A percentile compares a stretch with the other conserved stretches of the same genome.
phyloP scores from a whole-genome alignment of 2,888 invertebrate species.

The Tiliacea aurago region DNA sequence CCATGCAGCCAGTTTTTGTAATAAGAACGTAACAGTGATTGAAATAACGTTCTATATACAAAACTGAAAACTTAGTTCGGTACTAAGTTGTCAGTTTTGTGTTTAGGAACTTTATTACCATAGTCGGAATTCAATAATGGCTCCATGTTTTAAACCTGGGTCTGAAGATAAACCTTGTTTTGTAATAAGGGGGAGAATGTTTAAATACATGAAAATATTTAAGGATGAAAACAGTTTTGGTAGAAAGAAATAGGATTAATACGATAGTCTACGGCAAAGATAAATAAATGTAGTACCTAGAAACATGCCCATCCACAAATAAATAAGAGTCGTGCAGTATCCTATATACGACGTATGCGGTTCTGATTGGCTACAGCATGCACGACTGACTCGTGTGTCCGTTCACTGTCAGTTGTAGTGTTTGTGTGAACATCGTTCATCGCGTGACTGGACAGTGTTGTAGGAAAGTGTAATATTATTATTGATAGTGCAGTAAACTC shows the following conservation, averaged over 20 bases:
- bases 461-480: background rate
- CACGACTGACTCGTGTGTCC: background rate
- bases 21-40: too few species aligned
- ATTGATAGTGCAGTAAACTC: too few species aligned
- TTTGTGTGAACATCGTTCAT: too few species aligned
- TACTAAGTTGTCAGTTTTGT: too few species aligned
- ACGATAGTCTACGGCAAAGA: background rate
- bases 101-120: too few species aligned
- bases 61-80: too few species aligned
- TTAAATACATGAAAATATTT: background rate
- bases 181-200: too few species aligned
- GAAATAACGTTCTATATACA: too few species aligned
- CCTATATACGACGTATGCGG: conserved; percentile 33
- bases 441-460: background rate
- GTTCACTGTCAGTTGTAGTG: background rate
- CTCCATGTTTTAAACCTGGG: too few species aligned
- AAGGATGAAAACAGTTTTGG: background rate
- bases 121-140: too few species aligned
- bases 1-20: too few species aligned
- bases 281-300: background rate
- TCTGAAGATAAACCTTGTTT: too few species aligned
- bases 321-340: conserved; percentile 6
- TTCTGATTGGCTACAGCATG: conserved; percentile 46
- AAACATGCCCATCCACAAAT: conserved; percentile 28
- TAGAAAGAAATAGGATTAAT: conserved; percentile 10